Conservation (phyloP, 2,113 vertebrate species). For the Apistogramma diplotaenia region DNA sequence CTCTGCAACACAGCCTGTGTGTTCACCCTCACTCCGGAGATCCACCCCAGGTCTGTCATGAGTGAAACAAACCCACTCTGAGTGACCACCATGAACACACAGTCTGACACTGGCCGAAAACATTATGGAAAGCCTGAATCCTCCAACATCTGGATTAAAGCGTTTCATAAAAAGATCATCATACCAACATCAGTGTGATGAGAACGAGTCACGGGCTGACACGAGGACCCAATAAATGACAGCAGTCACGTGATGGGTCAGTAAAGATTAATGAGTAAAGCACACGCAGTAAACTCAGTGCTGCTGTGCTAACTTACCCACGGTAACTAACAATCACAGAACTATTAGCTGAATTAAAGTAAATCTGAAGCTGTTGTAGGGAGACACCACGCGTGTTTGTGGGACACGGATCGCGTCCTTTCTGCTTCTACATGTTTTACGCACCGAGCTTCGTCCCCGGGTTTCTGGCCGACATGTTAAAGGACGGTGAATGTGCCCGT, state of each 20-base stretch:
- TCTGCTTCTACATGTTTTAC: rapidly evolving
- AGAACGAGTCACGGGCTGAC: too few species aligned
- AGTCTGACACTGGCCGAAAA: too few species aligned
- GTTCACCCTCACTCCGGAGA: constrained; percentile 87
- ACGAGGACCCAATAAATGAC: too few species aligned
- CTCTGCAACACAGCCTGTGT: constrained; percentile 87
- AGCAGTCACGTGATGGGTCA: neutral
- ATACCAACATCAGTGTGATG: too few species aligned
- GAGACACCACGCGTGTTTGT: neutral
- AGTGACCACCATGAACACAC: too few species aligned
- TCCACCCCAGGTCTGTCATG: constrained; percentile 83
- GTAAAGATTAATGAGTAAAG: neutral
- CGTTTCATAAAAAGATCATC: too few species aligned
- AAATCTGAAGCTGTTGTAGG: neutral
- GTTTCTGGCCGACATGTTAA: constrained; percentile 34
- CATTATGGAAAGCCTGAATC: too few species aligned
- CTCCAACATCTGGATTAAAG: too few species aligned
- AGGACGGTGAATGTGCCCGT: neutral
- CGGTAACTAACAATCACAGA: too few species aligned
- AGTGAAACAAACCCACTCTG: neutral
- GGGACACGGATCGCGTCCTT: too few species aligned
- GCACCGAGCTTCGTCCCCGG: constrained; percentile 35
- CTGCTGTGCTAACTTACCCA: neutral
- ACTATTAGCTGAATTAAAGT: too few species aligned
- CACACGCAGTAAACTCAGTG: neutral